These are phyloP conservation scores for Limnephilus marmoratus DNA, from an alignment of 2,888 invertebrate genomes.

Conservation along the genomic window DNA sequence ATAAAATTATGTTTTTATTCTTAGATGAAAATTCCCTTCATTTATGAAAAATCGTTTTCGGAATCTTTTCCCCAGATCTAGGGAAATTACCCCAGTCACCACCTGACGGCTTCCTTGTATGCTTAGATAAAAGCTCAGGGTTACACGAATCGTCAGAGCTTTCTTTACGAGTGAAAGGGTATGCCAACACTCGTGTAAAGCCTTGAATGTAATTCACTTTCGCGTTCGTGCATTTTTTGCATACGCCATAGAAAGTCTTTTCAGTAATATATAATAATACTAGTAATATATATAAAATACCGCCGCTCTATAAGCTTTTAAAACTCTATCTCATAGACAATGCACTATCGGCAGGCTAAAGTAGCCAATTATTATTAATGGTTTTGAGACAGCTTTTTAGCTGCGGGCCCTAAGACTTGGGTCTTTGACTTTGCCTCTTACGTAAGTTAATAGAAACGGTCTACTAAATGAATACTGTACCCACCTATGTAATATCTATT, in stretches of 20 bases:
- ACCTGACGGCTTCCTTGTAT: background rate
- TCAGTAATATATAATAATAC: background rate
- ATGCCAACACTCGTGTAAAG: background rate
- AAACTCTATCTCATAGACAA: constrained; percentile 11
- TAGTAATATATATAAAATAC: background rate
- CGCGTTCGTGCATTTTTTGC: constrained; percentile 5
- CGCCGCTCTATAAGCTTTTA: constrained; percentile 4
- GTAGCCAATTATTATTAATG: constrained; percentile 10
- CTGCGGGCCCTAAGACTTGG: background rate
- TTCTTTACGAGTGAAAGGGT: constrained; percentile 39
- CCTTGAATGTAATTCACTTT: constrained; percentile 14
- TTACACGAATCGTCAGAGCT: background rate
- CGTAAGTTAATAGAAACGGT: constrained; percentile 34
- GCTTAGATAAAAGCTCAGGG: background rate
- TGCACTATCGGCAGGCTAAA: constrained; percentile 13
- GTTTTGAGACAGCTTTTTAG: constrained; percentile 24
- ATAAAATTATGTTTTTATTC: background rate
- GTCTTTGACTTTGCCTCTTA: background rate
- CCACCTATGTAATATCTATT: background rate
- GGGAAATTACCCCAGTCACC: background rate
- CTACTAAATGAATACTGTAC: background rate
- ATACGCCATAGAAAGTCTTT: constrained; percentile 33
- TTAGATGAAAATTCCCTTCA: background rate
- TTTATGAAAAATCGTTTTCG: background rate
- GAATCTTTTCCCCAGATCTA: background rate